Base-by-base conservation (phyloP, 2,113 vertebrate species). In the Monopterus albus region DNA sequence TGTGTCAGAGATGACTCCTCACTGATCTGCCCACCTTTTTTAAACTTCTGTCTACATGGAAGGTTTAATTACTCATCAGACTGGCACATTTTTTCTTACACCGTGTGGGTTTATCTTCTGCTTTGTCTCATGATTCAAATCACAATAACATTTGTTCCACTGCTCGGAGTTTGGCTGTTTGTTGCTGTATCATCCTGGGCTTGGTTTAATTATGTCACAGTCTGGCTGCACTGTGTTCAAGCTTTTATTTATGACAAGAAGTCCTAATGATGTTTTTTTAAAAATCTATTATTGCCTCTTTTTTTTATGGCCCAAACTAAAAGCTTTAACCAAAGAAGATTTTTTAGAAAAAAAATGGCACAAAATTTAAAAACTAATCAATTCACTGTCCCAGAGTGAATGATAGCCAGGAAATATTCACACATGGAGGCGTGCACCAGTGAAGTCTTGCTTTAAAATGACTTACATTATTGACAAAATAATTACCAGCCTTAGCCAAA, bases 61-160 rank as follows among this genome's bases (percentile, higher is more conserved):
- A 55, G 69, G 74, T 65, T 58, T 53, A 63, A 64, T 78, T 70
- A 78, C 61, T 76, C 73, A 77, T 23, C 36, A 58, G 63, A 59
- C 74, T 56, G 69, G 49, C 55, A 56, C 33, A 56, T 42, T 75
- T 49, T 28, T 59, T 69, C 60, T 38, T n/a, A 43, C 60, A 29
- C 39, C 5, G 20, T 25, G 72, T 61, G 78, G 61, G 72, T 66
- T 76, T 51, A 56, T 71, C 60, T 60, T 64, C 65, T 40, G 55
- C 63, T 66, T 36, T 20, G 25, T 47, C 51, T 63, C 60, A 57
- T 42, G 26, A 25, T 61, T 3, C 62, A 56, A 73, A 56, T 73
- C 69, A 73, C 21, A 31, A 40, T 15, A 11, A 0, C 15, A 8
- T 60, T 45, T 57, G 65, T 45, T 28, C 43, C 51, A 28, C 58